Conservation (phyloP, 2,113 vertebrate genomes). For the Glaucomys volans region DNA sequence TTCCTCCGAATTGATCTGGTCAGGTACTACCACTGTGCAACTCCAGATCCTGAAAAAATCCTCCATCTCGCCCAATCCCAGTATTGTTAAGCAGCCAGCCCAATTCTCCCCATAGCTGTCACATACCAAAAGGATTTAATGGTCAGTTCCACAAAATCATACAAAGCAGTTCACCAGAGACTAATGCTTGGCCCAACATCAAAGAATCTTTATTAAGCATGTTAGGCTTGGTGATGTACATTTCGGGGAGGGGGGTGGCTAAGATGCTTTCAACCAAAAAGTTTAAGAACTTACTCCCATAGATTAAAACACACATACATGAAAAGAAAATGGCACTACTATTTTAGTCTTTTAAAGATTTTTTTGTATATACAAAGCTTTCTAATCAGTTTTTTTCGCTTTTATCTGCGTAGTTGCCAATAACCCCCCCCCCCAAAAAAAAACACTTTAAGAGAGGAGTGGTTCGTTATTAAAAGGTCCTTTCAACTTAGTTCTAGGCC, state of each 20-base stretch:
- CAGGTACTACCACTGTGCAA: background rate
- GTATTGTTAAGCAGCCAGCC: slow-evolving; percentile 2
- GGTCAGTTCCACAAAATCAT: slow-evolving; percentile 44
- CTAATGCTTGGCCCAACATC: background rate
- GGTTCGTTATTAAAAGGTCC: background rate
- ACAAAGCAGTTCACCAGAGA: slow-evolving; percentile 23
- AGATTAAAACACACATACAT: no score
- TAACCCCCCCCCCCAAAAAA: background rate
- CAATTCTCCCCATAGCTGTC: slow-evolving; percentile 11
- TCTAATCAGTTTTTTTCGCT: background rate
- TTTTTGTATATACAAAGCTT: background rate
- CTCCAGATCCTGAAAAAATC: background rate
- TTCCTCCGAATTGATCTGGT: slow-evolving; percentile 23
- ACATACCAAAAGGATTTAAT: slow-evolving; percentile 47
- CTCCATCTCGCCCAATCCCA: background rate
- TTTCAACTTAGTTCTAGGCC: background rate
- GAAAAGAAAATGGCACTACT: background rate
- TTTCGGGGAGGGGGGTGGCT: background rate
- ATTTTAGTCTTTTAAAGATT: background rate
- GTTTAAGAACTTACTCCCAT: background rate
- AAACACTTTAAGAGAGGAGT: background rate
- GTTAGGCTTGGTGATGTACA: background rate
- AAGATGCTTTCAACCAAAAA: background rate
- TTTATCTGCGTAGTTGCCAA: background rate
- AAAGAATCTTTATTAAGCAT: background rate